phyloP scores from a whole-genome alignment of 2,888 invertebrate genomes.

The Stenodema calcarata region DNA sequence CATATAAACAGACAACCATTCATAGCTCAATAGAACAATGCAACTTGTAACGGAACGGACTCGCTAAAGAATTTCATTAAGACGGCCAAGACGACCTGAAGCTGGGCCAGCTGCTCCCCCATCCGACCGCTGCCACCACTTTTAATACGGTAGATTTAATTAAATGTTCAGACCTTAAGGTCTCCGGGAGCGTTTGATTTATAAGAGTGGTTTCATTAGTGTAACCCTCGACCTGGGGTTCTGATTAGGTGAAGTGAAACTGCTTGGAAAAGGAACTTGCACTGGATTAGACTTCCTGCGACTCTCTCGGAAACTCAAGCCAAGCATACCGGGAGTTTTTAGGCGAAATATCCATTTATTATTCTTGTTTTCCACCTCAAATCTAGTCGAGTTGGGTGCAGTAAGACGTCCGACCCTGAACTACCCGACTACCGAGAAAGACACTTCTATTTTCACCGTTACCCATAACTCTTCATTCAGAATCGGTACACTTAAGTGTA shows the following conservation, averaged over 20 bases:
- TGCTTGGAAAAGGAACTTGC: conserved; percentile 34
- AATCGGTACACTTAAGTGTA: too few relatives aligned
- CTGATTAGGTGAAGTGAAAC: conserved; percentile 44
- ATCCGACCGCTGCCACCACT: neutral
- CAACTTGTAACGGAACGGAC: neutral
- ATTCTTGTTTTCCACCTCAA: neutral
- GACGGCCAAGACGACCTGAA: neutral
- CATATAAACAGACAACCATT: neutral
- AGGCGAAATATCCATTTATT: neutral
- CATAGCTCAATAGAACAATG: neutral
- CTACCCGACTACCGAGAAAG: too few relatives aligned
- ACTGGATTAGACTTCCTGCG: neutral
- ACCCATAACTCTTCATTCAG: too few relatives aligned
- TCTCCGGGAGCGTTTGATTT: conserved; percentile 27
- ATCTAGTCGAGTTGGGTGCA: too few relatives aligned
- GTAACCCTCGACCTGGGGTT: conserved; percentile 19
- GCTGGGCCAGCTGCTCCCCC: neutral
- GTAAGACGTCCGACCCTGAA: too few relatives aligned
- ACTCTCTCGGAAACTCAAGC: neutral
- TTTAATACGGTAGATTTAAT: conserved; percentile 39
- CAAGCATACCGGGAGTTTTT: neutral
- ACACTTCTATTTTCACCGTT: too few relatives aligned
- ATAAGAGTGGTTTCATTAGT: conserved; percentile 40
- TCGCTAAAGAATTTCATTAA: conserved; percentile 32
- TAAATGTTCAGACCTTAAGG: conserved; percentile 25